Evolutionary conservation across 1,140 invertebrate genomes (phyloP).

Genomic region (Tetranychus cinnabarinus): DNA sequence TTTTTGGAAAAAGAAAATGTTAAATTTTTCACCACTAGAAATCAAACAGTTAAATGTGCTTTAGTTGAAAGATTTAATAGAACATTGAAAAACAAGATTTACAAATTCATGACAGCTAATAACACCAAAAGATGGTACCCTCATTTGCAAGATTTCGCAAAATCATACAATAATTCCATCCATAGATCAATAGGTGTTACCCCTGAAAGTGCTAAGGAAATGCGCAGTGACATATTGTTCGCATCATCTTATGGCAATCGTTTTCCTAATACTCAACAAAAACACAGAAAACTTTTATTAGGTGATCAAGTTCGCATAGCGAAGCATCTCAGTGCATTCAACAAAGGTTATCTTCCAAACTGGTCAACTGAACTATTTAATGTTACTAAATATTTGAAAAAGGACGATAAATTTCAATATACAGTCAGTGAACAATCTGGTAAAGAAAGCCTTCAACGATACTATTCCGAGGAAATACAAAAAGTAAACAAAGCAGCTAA

Average conservation of each 20-base stretch:
- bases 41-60: conserved; percentile 20
- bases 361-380: conserved; percentile 14
- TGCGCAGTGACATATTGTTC: neutral
- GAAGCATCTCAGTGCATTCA: conserved; percentile 11
- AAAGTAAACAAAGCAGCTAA: neutral
- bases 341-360: conserved; percentile 13
- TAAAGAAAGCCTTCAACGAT: neutral
- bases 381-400: conserved; percentile 11
- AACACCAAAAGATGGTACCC: conserved; percentile 21
- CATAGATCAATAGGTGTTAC: conserved; percentile 22
- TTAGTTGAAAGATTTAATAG: conserved; percentile 24
- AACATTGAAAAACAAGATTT: conserved; percentile 24
- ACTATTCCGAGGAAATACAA: neutral
- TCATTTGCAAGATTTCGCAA: conserved; percentile 18
- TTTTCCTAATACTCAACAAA: neutral
- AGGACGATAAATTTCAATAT: conserved; percentile 9
- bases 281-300: conserved; percentile 6
- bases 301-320: conserved; percentile 14
- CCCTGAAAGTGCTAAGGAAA: conserved; percentile 11
- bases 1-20: conserved; percentile 18
- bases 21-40: conserved; percentile 23
- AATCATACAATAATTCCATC: conserved; percentile 21
- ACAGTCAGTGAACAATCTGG: conserved; percentile 5
- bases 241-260: neutral
- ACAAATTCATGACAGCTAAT: conserved; percentile 20